These are phyloP conservation scores for Dasypolia templi DNA, from an alignment of 2,888 invertebrate genomes.

Conservation along the genomic window DNA sequence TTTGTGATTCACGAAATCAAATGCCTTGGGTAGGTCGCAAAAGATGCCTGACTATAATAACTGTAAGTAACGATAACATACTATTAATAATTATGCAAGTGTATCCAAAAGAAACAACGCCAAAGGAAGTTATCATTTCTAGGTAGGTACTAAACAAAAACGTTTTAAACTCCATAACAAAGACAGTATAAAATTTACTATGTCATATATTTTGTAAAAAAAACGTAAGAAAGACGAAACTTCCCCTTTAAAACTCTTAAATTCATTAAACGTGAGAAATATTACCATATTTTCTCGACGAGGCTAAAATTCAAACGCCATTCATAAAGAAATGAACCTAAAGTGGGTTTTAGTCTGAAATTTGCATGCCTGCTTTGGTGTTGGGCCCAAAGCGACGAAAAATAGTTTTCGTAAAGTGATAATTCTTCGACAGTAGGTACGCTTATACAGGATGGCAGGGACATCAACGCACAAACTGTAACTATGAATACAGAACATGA, in stretches of 20 bases:
- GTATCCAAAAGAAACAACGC: background rate
- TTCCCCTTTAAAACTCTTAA: conserved; percentile 50
- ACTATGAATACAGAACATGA: too few species aligned
- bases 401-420: too few species aligned
- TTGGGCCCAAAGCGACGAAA: conserved; percentile 22
- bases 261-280: conserved; percentile 66
- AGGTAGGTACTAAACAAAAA: background rate
- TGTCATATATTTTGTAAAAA: conserved; percentile 20
- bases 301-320: conserved; percentile 71
- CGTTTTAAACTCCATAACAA: conserved; percentile 14
- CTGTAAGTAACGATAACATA: too few species aligned
- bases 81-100: background rate
- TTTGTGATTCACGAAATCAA: too few species aligned
- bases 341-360: conserved; percentile 65
- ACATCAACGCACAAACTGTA: too few species aligned
- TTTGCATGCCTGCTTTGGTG: conserved; percentile 64
- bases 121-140: background rate
- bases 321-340: conserved; percentile 70
- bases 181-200: conserved; percentile 12
- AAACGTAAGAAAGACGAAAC: conserved; percentile 24
- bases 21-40: too few species aligned
- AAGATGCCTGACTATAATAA: too few species aligned
- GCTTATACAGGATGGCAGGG: too few species aligned
- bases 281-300: conserved; percentile 68
- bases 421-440: background rate